Evolutionary conservation across 2,888 invertebrate species (phyloP), one percentile per base, ranked within the genome.

Genomic region (Lysandra bellargus): DNA sequence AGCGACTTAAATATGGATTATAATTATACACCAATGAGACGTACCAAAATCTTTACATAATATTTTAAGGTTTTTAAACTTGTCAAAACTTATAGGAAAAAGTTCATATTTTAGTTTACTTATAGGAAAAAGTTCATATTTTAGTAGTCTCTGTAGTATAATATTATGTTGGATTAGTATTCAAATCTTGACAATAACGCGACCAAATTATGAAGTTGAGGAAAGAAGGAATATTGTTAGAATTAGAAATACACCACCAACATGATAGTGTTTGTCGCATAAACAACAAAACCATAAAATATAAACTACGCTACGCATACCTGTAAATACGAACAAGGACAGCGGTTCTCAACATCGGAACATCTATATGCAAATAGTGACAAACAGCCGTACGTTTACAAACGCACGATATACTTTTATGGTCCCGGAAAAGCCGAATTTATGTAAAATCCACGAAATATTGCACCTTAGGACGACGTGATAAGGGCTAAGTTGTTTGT

Each of bases 391-490:
- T 88, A 88, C 91, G 89, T 92, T 92, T 91, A 91, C 92, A 90
- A 89, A 92, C 93, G 93, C 92, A 92, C 93, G 91, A 94, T 94
- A 93, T 93, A 93, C 89, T 94, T 94, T 94, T 93, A 94, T 92
- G 90, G 89, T 87, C 85, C 88, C 90, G 90, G 91, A 92, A 92
- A 92, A 92, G 90, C 89, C 90, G 86, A 89, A 87, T 87, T 84
- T 86, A 84, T 83, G 84, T 88, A 85, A 2, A 33, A n/a, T 23
- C 57, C n/a, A 9, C 64, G 30, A n/a, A 78, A 86, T 82, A 82
- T 77, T 84, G 74, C 80, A 83, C 84, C 83, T 83, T 88, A 84
- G 64, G n/a, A 0, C 1, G 4, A 78, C 74, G 5, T 6, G 79
- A 82, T 85, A 84, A 79, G 79, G 82, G 73, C 40, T 69, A 33